Evolutionary conservation across 2,113 vertebrate genomes (phyloP).

Genomic region (Plectropomus leopardus): DNA sequence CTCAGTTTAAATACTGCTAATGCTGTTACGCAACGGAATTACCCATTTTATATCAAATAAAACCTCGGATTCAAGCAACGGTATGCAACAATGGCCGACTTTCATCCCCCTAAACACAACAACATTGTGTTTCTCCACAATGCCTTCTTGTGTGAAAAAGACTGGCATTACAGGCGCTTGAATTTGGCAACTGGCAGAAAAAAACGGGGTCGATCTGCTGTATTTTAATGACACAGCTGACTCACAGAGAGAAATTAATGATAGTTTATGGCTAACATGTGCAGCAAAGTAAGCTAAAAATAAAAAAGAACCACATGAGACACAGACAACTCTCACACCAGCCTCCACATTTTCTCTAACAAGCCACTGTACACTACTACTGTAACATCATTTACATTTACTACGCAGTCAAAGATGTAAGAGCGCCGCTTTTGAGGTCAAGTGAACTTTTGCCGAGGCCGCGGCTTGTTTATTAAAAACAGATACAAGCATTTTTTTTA

Average conservation of each 20-base stretch:
- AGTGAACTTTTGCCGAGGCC: constrained; percentile 42
- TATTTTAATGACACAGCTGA: constrained; percentile 66
- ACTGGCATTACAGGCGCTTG: constrained; percentile 37
- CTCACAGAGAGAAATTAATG: constrained; percentile 58
- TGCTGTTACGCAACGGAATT: constrained; percentile 81
- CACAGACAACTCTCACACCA: constrained; percentile 40
- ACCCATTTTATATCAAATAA: constrained; percentile 78
- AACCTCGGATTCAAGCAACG: constrained; percentile 70
- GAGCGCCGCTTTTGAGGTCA: constrained; percentile 24
- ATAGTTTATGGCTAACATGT: constrained; percentile 76
- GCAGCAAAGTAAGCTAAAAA: constrained; percentile 75
- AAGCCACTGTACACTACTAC: constrained; percentile 23
- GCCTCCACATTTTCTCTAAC: constrained; percentile 36
- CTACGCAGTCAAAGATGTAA: constrained; percentile 20
- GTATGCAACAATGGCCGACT: constrained; percentile 71
- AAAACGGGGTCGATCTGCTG: constrained; percentile 33
- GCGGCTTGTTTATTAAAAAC: constrained; percentile 65
- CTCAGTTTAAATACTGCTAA: constrained; percentile 75
- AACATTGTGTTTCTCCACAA: constrained; percentile 75
- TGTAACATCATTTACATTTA: constrained; percentile 36
- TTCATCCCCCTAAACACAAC: constrained; percentile 77
- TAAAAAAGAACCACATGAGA: constrained; percentile 73
- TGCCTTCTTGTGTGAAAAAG: constrained; percentile 67
- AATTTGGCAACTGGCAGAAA: constrained; percentile 49
- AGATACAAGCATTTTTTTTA: constrained; percentile 52